These are phyloP conservation scores for Prostheceraeus crozeri DNA, from an alignment of 2,888 invertebrate genomes.

Conservation along the genomic window DNA sequence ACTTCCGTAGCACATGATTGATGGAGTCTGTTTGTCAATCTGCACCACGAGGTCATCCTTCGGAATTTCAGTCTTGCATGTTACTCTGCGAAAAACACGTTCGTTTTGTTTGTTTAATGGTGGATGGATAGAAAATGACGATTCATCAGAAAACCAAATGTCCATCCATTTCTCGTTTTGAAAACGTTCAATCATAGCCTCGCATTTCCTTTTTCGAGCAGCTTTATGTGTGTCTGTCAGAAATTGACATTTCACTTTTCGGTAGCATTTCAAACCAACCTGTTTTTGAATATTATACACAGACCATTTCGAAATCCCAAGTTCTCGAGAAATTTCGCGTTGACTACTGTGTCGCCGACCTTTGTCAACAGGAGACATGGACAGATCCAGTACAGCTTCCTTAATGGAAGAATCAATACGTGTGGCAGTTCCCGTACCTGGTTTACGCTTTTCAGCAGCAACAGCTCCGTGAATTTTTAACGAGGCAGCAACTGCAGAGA, in stretches of 20 bases:
- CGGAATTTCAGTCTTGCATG: constrained; percentile 18
- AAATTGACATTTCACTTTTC: constrained; percentile 1
- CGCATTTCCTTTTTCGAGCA: not conserved
- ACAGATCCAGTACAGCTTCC: no score
- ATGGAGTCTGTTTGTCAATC: not conserved
- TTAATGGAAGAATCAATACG: no score
- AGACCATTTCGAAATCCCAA: no score
- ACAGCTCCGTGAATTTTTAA: no score
- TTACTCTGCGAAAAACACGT: constrained; percentile 1
- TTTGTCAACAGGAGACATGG: no score
- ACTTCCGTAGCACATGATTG: constrained; percentile 5
- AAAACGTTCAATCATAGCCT: constrained; percentile 9
- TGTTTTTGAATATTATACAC: no score
- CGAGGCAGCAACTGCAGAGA: no score
- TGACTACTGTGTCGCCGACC: no score
- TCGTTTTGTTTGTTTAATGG: constrained; percentile 21
- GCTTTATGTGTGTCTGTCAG: constrained; percentile 6
- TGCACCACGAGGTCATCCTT: constrained; percentile 3
- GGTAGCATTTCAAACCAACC: constrained; percentile 15
- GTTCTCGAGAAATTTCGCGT: no score
- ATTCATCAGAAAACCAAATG: constrained; percentile 21
- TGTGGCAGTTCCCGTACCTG: no score
- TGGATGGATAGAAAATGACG: not conserved
- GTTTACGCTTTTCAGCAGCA: no score
- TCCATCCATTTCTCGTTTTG: not conserved